Percentiles rank a stretch among this genome's conserved stretches.
Evolutionary conservation across 2,888 invertebrate species (phyloP).

Genomic region (Dromius quadrimaculatus): DNA sequence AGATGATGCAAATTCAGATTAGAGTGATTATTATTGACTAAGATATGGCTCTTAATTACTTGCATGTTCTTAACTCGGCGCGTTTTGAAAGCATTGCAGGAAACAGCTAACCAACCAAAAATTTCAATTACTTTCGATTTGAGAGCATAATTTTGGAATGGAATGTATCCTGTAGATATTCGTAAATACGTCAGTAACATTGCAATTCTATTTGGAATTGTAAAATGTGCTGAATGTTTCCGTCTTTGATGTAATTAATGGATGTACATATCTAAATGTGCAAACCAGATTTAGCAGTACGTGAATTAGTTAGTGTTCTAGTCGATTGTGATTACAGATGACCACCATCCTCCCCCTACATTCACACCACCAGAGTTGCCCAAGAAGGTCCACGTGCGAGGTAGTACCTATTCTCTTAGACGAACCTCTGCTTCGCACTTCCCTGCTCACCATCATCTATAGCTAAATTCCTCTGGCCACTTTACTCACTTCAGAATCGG

Average conservation of each 20-base stretch:
- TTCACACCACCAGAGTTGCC: constrained; percentile 99
- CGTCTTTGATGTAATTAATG: constrained; percentile 22
- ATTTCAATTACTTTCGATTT: background rate
- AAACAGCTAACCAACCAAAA: background rate
- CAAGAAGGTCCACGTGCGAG: constrained; percentile 98
- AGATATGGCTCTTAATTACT: too few species aligned
- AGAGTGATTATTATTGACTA: too few species aligned
- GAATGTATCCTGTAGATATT: constrained; percentile 34
- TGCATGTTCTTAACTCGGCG: constrained; percentile 4
- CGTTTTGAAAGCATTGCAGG: background rate
- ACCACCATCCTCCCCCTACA: constrained; percentile 97
- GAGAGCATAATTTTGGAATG: constrained; percentile 11
- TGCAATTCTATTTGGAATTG: constrained; percentile 6
- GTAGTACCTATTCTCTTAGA: constrained; percentile 67
- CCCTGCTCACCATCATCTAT: constrained; percentile 16
- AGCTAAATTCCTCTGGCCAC: too few species aligned
- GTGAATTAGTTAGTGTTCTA: constrained; percentile 49
- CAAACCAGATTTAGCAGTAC: constrained; percentile 30
- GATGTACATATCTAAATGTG: constrained; percentile 33
- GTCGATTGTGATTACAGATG: constrained; percentile 90
- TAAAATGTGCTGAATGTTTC: constrained; percentile 1
- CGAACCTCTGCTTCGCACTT: constrained; percentile 50
- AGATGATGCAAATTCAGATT: too few species aligned
- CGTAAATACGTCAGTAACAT: constrained; percentile 13
- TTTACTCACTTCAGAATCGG: too few species aligned